Evolutionary conservation across 2,888 invertebrate species (phyloP), one percentile per base, ranked within the genome.

Genomic region (Ephialtes manifestator): DNA sequence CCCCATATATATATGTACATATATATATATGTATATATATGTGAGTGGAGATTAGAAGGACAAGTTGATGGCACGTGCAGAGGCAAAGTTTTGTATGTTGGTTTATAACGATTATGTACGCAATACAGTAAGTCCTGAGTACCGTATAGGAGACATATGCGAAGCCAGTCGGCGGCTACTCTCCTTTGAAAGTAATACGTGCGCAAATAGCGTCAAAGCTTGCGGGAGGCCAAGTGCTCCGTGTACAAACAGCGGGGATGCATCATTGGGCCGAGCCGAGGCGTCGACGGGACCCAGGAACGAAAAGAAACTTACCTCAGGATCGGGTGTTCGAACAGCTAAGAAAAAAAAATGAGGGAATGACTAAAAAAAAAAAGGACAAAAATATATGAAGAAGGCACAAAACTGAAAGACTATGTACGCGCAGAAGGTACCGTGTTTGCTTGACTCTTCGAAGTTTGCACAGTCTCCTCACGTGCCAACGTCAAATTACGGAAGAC

Each of bases 401-500:
- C 70, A 53, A 74, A 68, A 24, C 74, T 7, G 11, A 63, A 31
- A 20, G 75, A 75, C 63, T 63, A 75, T 63, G 75, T 75, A 60
- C 60, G 63, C 31, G 60, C 48, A 4, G 63, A 63, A 48, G 63
- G 58, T 51, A 71, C 35, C 63, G 76, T 87, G 89, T 89, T 90
- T 87, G 87, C 88, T 78, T 81, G 84, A 55, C 71, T 84, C 78
- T 76, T 65, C 83, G 72, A 87, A 87, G 90, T 92, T 92, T 91
- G 88, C 90, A 89, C 88, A 93, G 91, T 93, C 92, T 79, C 87
- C 89, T 93, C 93, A 92, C 92, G 92, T 90, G 91, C 90, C 89
- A 87, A 88, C 91, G 89, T 88, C 91, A 92, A 92, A 92, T 92
- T 90, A 88, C 90, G 82, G 81, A 87, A 87, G 86, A 86, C 74